Conservation (phyloP, 2,888 invertebrate genomes). For the Hydrotaea cyrtoneurina region DNA sequence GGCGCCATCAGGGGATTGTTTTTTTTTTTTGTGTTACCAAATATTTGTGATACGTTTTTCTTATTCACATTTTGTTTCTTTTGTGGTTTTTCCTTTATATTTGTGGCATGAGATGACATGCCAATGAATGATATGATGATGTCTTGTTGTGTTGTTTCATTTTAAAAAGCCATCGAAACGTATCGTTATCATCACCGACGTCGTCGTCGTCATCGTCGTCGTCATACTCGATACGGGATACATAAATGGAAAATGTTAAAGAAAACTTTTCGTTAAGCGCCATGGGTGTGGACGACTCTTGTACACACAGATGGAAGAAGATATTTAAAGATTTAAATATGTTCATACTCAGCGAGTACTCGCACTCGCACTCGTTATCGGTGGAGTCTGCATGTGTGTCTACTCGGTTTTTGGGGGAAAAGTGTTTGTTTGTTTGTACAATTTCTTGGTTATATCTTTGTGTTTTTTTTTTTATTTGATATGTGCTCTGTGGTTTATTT, state of each 20-base stretch:
- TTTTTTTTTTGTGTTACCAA: too few relatives aligned
- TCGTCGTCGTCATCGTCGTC: neutral
- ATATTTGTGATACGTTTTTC: conserved; percentile 40
- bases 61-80: conserved; percentile 37
- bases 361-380: too few relatives aligned
- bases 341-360: too few relatives aligned
- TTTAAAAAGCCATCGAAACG: conserved; percentile 31
- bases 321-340: neutral
- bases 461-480: neutral
- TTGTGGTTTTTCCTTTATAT: neutral
- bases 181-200: conserved; percentile 30
- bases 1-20: conserved; percentile 63
- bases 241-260: neutral
- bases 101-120: neutral
- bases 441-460: neutral
- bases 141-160: conserved; percentile 14
- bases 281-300: conserved; percentile 54
- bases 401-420: neutral
- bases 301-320: neutral
- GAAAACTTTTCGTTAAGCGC: conserved; percentile 51
- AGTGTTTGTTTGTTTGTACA: conserved; percentile 10
- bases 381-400: too few relatives aligned
- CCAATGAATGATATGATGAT: conserved; percentile 23
- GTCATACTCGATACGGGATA: neutral
- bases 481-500: conserved; percentile 43